Base-by-base conservation (phyloP, 2,888 invertebrate species). In the Parasteatoda lunata region DNA sequence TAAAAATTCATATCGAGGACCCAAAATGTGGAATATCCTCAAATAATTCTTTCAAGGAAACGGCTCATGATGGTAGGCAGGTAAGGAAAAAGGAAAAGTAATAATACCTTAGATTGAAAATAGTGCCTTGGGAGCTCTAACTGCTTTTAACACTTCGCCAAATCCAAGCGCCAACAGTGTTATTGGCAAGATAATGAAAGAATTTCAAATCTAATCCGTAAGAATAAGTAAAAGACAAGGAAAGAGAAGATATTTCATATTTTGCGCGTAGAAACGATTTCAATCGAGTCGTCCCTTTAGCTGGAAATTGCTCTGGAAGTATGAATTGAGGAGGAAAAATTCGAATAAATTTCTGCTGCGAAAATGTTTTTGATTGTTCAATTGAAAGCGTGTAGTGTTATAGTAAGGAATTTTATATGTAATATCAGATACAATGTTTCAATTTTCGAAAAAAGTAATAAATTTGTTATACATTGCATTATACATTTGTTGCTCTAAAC, bases 231-330 rank as follows among this genome's bases (percentile, higher is more conserved):
- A 30, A 30, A 30, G 30, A 30, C 30, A 30, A n/a, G 51, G 52
- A 59, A 73, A 49, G 15, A 69, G 71, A 76, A 51, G 68, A 68
- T 80, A 72, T 80, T 80, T 68, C 80, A 76, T 54, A 80, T 80
- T 86, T 86, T 76, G 72, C 80, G 80, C 77, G 30, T 69, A 4
- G 59, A 85, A 80, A 85, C 66, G 76, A 79, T 65, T 52, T 76
- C 59, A 76, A 84, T 84, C 79, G 64, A 51, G 72, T 52, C 5
- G 75, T 13, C 52, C 68, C 59, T 30, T 48, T 45, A 30, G 47
- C 30, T 66, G 45, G 49, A 9, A 45, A 59, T 59, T 45, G 76
- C 49, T 59, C 69, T 54, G 11, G 45, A 54, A 75, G 30, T 75
- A 75, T 49, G 76, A 59, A 45, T 30, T 71, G 79, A 79, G 15